Evolutionary conservation across 2,888 invertebrate genomes (phyloP).

Genomic region (Watsonalla binaria): DNA sequence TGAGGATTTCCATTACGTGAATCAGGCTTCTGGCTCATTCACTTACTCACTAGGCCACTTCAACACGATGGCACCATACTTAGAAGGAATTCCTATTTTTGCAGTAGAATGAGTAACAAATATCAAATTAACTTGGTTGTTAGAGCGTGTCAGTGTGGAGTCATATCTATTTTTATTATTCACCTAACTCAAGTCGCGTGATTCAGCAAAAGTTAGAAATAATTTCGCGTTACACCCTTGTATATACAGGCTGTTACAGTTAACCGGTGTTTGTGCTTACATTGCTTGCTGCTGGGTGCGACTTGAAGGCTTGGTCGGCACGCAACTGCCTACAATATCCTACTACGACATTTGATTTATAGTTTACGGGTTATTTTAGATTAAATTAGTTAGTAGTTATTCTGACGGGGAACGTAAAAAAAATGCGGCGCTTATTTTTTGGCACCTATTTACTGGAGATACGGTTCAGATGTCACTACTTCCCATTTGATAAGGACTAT

Average conservation of each 20-base stretch:
- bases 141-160: background rate
- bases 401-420: too few species aligned
- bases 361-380: slow-evolving; percentile 2
- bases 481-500: background rate
- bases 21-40: too few species aligned
- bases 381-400: too few species aligned
- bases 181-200: slow-evolving; percentile 15
- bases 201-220: slow-evolving; percentile 7
- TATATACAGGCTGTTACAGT: slow-evolving; percentile 22
- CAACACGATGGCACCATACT: too few species aligned
- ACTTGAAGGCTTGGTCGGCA: slow-evolving; percentile 47
- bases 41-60: too few species aligned
- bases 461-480: background rate
- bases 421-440: background rate
- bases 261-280: slow-evolving; percentile 27
- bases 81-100: background rate
- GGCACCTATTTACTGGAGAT: background rate
- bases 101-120: background rate
- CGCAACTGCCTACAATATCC: slow-evolving; percentile 29
- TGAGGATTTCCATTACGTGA: too few species aligned
- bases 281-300: slow-evolving; percentile 38
- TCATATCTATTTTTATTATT: background rate
- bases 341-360: slow-evolving; percentile 32
- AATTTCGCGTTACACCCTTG: slow-evolving; percentile 34
- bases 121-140: background rate